Evolutionary conservation across 2,888 invertebrate species (phyloP), one percentile per base, ranked within the genome.

Genomic region (Bhutanitis thaidina): DNA sequence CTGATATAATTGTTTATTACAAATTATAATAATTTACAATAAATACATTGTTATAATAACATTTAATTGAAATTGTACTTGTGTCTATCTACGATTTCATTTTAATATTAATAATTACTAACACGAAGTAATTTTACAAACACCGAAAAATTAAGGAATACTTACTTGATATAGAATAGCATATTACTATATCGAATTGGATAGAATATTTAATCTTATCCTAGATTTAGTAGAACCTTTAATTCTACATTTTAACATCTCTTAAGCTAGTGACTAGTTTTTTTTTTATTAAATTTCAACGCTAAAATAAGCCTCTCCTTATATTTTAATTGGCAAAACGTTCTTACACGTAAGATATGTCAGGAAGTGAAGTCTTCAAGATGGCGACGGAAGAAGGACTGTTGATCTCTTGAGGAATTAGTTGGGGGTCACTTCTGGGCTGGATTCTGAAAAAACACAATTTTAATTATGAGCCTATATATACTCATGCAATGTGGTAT

Each of bases 271-370:
- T 37, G 52, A 50, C 44, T 50, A 35, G 48, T 38, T 34, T 49
- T 10, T 12, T 49, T 32, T 20, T 27, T 10, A 15, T 49, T 34
- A 41, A 46, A 50, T 34, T 36, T 41, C 32, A 62, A 63, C 62
- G 66, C 63, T 65, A 65, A 52, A 61, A 77, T 74, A 80, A 80
- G 81, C 78, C 72, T 69, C 52, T 58, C 51, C 51, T 48, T 58
- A 59, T 60, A 51, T 54, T 54, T 52, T 59, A 63, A 63, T 65
- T 67, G 66, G 66, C 67, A 65, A 67, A 61, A 60, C 59, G 61
- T 61, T 57, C 61, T 68, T 70, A 54, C 40, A 55, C 55, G 52
- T 69, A 74, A 65, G 82, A 81, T 83, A 83, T 80, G 80, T 80
- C 60, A 62, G 50, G 55, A 63, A 25, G 59, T 51, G 61, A 71